Conservation (phyloP, 2,888 invertebrate species). For the Pandemis corylana region DNA sequence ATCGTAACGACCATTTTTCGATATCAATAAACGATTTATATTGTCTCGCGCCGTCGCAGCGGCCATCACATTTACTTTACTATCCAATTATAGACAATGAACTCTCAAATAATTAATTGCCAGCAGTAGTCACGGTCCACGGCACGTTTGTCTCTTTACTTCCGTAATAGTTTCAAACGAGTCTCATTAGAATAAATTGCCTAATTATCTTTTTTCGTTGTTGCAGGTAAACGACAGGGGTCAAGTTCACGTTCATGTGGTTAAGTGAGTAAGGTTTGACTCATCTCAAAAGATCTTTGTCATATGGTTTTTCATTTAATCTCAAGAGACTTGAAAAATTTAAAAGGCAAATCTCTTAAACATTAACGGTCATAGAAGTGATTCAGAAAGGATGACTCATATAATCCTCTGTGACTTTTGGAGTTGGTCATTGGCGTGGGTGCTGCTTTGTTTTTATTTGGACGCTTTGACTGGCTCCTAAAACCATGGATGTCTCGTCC, state of each 20-base stretch:
- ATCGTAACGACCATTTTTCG: neutral
- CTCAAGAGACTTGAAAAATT: neutral
- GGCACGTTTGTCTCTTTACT: constrained; percentile 27
- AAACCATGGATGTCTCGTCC: constrained; percentile 26
- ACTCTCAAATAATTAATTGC: constrained; percentile 22
- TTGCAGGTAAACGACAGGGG: constrained; percentile 46
- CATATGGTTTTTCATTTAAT: neutral
- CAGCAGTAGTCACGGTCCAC: constrained; percentile 12
- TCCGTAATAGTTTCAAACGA: constrained; percentile 21
- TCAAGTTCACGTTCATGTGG: constrained; percentile 24
- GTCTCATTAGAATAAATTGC: constrained; percentile 32
- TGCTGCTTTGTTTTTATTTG: constrained; percentile 31
- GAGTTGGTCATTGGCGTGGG: constrained; percentile 20
- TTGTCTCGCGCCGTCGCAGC: neutral
- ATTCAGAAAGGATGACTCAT: constrained; percentile 33
- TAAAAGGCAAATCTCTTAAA: neutral
- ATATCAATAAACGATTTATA: constrained; percentile 1
- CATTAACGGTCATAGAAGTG: constrained; percentile 10
- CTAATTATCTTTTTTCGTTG: constrained; percentile 39
- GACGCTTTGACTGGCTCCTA: constrained; percentile 15
- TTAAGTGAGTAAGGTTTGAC: constrained; percentile 38
- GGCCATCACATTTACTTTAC: constrained; percentile 11
- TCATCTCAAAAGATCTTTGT: constrained; percentile 42
- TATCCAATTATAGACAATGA: constrained; percentile 17
- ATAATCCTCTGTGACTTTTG: constrained; percentile 1